Evolutionary conservation across 2,888 invertebrate genomes (phyloP), one percentile per base, ranked within the genome.

Genomic region (Zaprionus obscuricornis): DNA sequence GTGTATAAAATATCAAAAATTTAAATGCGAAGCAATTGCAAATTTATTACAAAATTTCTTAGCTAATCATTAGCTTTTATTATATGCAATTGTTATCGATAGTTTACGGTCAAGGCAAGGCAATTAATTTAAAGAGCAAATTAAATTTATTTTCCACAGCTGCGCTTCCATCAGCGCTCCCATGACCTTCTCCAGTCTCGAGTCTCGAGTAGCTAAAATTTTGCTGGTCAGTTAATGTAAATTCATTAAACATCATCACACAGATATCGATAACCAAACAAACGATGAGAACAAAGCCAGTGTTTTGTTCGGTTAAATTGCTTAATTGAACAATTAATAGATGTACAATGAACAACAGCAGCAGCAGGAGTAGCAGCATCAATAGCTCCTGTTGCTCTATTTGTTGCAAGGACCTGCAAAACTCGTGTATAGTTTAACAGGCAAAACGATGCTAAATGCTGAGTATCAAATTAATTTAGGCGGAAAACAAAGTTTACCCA

Each of bases 301-400:
- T n/a, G n/a, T n/a, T 57, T 60, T 40, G 34, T 43, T 50, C 39
- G 2, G 10, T 11, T 18, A 67, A 79, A 73, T 86, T 84, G 81
- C 86, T 76, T 86, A 81, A 81, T 86, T 81, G 81, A 86, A 84
- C 86, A 81, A 73, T 81, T 81, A 81, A 81, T 65, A 62, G 76
- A 60, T 55, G 42, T 52, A 85, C 78, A 83, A 85, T 69, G 49
- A 46, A 16, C 7, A 29, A 3, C 7, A 54, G 39, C 36, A 3
- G 29, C 49, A 18, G 24, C n/a, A 11, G 1, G 13, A 17, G 18
- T 34, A 47, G 37, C 29, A 29, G 24, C n/a, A n/a, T n/a, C n/a
- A n/a, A n/a, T n/a, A n/a, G n/a, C n/a, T n/a, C n/a, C n/a, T n/a
- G n/a, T n/a, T n/a, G n/a, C n/a, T n/a, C n/a, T n/a, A n/a, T n/a